A percentile compares a stretch with the other conserved stretches of the same genome.
phyloP scores from a whole-genome alignment of 30 jellyfish, hydroid and myxozoan genomes.

The Aurelia sp. region DNA sequence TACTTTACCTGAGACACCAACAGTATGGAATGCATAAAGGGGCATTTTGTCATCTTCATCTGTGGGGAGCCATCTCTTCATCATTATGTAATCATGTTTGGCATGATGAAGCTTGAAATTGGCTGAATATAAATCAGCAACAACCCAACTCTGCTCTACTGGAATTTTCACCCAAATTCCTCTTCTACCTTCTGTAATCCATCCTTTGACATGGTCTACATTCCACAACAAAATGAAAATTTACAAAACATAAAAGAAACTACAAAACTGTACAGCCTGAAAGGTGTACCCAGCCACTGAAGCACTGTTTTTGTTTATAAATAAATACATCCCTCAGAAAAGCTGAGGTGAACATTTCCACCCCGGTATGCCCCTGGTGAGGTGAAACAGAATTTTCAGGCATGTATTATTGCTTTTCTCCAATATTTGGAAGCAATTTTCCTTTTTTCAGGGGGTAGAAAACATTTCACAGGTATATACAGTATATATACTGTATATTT shows the following conservation, averaged over 20 bases:
- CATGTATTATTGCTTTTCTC: too few species aligned
- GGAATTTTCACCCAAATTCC: constrained; percentile 59
- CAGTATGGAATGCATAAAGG: constrained; percentile 77
- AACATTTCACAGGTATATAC: too few species aligned
- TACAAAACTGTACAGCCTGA: background rate
- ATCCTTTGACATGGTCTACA: constrained; percentile 26
- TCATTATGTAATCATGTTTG: constrained; percentile 55
- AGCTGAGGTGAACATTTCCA: too few species aligned
- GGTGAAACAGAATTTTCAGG: too few species aligned
- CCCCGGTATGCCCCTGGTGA: too few species aligned
- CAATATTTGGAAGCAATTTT: too few species aligned
- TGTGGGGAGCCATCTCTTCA: constrained; percentile 76
- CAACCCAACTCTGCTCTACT: constrained; percentile 39
- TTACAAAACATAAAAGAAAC: background rate
- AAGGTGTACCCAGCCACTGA: too few species aligned
- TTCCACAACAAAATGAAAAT: background rate
- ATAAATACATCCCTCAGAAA: too few species aligned
- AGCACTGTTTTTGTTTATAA: too few species aligned
- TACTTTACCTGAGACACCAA: constrained; percentile 91
- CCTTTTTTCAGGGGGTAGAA: too few species aligned
- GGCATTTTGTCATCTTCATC: constrained; percentile 77
- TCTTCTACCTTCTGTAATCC: constrained; percentile 47
- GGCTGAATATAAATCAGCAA: constrained; percentile 19
- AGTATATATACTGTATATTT: too few species aligned
- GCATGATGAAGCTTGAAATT: constrained; percentile 93